Base-by-base conservation (phyloP, 2,113 vertebrate genomes). In the Strix uralensis region DNA sequence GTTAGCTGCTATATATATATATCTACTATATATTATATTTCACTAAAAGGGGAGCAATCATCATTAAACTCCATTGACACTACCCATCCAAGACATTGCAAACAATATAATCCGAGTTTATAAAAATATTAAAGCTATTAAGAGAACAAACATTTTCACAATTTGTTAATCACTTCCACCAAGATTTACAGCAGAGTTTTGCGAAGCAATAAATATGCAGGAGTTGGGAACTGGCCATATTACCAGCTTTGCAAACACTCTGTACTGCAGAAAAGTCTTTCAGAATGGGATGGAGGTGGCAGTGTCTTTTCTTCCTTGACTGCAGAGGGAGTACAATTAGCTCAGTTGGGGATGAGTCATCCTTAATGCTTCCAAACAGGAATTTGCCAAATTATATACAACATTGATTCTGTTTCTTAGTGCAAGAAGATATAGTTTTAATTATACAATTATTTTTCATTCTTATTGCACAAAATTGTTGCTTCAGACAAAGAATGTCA, bases 341-440 rank as follows among this genome's bases (percentile, higher is more conserved):
- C 87, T 91, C 62, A 82, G 52, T 0, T 61, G 58, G 32, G 62
- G 62, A 91, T 93, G 70, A 95, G 87, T 92, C 93, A 96, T 84
- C 54, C 73, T 84, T 61, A 81, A 67, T 51, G 62, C 54, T 89
- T 95, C 62, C 62, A 77, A 92, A 89, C 49, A 95, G 83, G 54
- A 91, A 89, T 91, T 54, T 80, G 30, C 63, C 84, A 95, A 94
- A 95, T 94, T 85, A 75, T 42, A 80, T 79, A 81, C 80, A 91
- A 65, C 70, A 79, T 1, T 51, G 78, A 92, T 77, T 85, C 73
- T 77, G 74, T 77, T 91, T 95, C 84, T 46, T 30, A 87, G 32
- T 49, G 55, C 74, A 85, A 61, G 65, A 79, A 89, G 51, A 80
- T 69, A 92, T 8, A 19, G 36, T 80, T 94, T 91, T 75, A 95